phyloP scores from a whole-genome alignment of 2,797 vertebrate genomes.

The Rousettus madagascariensis region DNA sequence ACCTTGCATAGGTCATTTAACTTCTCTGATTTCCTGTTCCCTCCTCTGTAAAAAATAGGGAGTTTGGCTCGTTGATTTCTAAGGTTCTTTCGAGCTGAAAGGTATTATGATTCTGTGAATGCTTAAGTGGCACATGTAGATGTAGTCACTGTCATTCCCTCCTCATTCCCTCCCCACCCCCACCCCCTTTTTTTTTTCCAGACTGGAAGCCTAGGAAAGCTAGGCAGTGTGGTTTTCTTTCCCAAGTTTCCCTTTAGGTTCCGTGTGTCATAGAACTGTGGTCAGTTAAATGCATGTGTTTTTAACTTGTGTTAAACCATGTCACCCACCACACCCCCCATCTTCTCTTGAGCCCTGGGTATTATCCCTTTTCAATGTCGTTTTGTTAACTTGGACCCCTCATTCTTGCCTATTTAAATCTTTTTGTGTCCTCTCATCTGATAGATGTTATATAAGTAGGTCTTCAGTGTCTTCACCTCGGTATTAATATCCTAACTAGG shows the following conservation, averaged over 20 bases:
- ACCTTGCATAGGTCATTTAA: neutral
- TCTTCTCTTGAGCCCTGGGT: neutral
- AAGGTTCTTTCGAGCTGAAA: neutral
- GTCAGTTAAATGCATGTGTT: neutral
- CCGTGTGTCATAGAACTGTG: neutral
- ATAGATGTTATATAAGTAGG: neutral
- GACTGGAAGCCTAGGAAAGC: neutral
- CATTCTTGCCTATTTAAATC: neutral
- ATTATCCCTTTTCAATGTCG: neutral
- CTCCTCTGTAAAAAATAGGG: neutral
- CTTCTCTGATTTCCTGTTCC: conserved; percentile 12
- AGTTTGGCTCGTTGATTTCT: neutral
- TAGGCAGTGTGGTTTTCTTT: neutral
- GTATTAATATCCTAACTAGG: neutral
- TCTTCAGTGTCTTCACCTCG: neutral
- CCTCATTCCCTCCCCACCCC: neutral
- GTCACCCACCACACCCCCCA: neutral
- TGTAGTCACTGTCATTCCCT: neutral
- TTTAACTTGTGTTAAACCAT: neutral
- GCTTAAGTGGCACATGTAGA: neutral
- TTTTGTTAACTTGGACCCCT: neutral
- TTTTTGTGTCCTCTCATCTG: neutral
- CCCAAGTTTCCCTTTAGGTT: neutral
- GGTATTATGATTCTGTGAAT: neutral
- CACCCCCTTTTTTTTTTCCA: neutral